Evolutionary conservation across 1,140 invertebrate species (phyloP), one percentile per base, ranked within the genome.

Genomic region (Pteromalus puparum): DNA sequence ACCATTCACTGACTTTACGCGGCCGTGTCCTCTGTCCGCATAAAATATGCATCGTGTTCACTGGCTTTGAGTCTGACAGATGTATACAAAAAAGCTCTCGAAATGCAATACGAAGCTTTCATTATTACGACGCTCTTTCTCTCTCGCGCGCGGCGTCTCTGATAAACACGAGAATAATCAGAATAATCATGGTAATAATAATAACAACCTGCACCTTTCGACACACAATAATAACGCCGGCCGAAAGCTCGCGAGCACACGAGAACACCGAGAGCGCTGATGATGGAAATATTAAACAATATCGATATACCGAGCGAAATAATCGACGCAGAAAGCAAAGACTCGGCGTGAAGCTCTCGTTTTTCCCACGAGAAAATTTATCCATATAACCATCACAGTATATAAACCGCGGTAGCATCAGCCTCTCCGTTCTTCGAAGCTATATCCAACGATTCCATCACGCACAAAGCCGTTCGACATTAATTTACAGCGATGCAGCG

Each of bases 401-500:
- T n/a, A n/a, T n/a, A 28, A 70, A 30, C 67, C 28, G 26, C 67
- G 67, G 1, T 9, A 9, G 38, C 9, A 1, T 0, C 26, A 0
- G 34, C 18, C 24, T 26, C 34, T 68, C 26, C 30, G 30, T 34
- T 10, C 15, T 24, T 24, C 65, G 9, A n/a, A 24, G n/a, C 61
- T 26, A 34, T 34, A 2, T 5, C 28, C 30, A 61, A 65, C 53
- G 28, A 65, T 15, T 77, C 65, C 21, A 15, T 13, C 61, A 9
- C 0, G 24, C 24, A 48, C 67, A 28, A 80, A 80, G 67, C n/a
- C 42, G 53, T 18, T 18, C 4, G 68, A 80, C 67, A 80, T 80
- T 38, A 70, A 72, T 72, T 80, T 72, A 30, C 30, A 72, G 7
- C 10, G 67, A 70, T 61, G 7, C 15, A 6, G 53, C 68, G 72